Conservation (phyloP, 2,113 vertebrate species). For the Monopterus albus region DNA sequence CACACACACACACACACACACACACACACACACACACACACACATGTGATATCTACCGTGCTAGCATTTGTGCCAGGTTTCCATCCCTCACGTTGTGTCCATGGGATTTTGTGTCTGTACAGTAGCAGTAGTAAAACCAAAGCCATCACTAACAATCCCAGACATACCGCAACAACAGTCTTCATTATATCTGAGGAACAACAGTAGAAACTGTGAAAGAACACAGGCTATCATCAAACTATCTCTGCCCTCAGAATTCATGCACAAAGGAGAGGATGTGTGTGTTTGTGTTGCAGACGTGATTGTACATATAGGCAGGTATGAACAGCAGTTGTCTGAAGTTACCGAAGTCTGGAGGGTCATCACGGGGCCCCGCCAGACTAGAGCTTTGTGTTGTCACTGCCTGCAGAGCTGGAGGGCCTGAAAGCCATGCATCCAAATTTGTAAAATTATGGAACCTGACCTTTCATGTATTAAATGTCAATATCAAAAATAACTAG, state of each 20-base stretch:
- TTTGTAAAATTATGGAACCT: no score
- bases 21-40: slow-evolving; percentile 31
- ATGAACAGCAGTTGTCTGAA: neutral
- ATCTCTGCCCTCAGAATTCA: neutral
- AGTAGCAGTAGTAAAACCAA: slow-evolving; percentile 1
- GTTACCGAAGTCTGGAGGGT: neutral
- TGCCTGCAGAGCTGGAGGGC: neutral
- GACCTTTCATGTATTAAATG: no score
- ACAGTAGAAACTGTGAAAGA: neutral
- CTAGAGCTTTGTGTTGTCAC: neutral
- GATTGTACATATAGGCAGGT: no score
- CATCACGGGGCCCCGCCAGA: no score
- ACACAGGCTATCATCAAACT: neutral
- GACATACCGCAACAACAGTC: neutral
- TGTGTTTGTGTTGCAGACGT: neutral
- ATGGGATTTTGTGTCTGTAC: slow-evolving; percentile 33
- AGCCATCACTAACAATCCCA: neutral
- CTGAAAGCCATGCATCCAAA: no score
- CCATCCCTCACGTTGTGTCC: slow-evolving; percentile 27
- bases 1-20: no score
- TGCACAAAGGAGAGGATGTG: neutral
- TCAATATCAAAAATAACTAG: no score
- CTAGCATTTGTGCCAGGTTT: neutral
- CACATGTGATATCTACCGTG: slow-evolving; percentile 7
- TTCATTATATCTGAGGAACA: slow-evolving; percentile 17